Evolutionary conservation across 2,113 vertebrate species (phyloP).

Genomic region (Chamaea fasciata): DNA sequence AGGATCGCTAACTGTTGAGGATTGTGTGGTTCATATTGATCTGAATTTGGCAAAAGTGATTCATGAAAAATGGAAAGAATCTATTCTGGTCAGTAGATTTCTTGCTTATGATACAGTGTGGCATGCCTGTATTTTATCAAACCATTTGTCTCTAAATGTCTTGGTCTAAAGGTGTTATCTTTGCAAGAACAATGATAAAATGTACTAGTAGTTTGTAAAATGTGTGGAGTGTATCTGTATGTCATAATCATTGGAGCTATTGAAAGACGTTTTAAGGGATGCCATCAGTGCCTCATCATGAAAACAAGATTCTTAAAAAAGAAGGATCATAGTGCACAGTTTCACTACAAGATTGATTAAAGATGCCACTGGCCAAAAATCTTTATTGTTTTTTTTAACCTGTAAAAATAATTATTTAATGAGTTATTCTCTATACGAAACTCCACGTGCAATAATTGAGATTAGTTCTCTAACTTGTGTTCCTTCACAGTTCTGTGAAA

Average conservation of each 20-base stretch:
- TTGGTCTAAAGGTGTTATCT: not conserved
- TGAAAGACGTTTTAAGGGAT: not conserved
- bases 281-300: not conserved
- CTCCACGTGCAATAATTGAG: not conserved
- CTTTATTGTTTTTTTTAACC: not conserved
- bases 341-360: not conserved
- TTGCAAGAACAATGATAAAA: not conserved
- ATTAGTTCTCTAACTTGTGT: not conserved
- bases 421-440: not conserved
- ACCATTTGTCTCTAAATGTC: not conserved
- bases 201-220: not conserved
- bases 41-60: constrained; percentile 89
- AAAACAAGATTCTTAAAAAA: not conserved
- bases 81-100: constrained; percentile 83
- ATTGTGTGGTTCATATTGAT: constrained; percentile 92
- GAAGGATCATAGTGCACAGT: not conserved
- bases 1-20: constrained; percentile 85
- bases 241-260: not conserved
- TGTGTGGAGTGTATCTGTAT: not conserved
- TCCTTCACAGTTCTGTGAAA: not conserved
- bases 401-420: not conserved
- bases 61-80: constrained; percentile 96
- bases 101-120: not conserved
- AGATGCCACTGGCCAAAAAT: not conserved
- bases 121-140: not conserved